Base-by-base conservation (phyloP, 2,888 invertebrate genomes). In the Anoplius nigerrimus region DNA sequence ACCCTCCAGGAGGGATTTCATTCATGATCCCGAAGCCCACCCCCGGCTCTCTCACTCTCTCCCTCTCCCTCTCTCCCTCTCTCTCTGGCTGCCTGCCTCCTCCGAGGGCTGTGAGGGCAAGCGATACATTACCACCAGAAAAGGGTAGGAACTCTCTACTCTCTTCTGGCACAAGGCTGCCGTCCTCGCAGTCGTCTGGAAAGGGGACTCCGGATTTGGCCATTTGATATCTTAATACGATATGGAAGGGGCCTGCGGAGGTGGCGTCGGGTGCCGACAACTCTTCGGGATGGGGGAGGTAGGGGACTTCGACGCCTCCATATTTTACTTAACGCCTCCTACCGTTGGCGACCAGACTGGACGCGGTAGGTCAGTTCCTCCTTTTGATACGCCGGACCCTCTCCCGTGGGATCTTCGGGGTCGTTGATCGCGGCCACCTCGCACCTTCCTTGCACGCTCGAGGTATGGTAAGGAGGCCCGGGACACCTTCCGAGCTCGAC, bases 1-100 rank as follows among this genome's bases (percentile, higher is more conserved):
- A 85, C 86, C 86, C 87, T 87, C 84, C 82, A 80, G 81, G 85
- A 87, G 88, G 86, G 87, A 88, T 88, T 86, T 86, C 88, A 88
- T 88, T 88, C 88, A 88, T 88, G 84, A 80, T 80, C 81, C 76
- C 76, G 73, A 80, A 77, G 74, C 72, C 81, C 78, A 75, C 76
- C 76, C 75, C 78, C 76, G 68, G n/a, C n/a, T n/a, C n/a, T n/a
- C n/a, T n/a, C n/a, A n/a, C n/a, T n/a, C n/a, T n/a, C n/a, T n/a
- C n/a, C n/a, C n/a, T n/a, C n/a, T n/a, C n/a, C n/a, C n/a, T n/a
- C n/a, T n/a, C n/a, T n/a, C n/a, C n/a, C n/a, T n/a, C n/a, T n/a
- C n/a, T n/a, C 74, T 69, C 74, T 63, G 74, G 68, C 60, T 67
- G 61, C 56, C 69, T 24, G 34, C 74, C 74, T 84, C 69, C 74